Base-by-base conservation (phyloP, 2,888 invertebrate genomes). In the Ormyrus nitidulus region DNA sequence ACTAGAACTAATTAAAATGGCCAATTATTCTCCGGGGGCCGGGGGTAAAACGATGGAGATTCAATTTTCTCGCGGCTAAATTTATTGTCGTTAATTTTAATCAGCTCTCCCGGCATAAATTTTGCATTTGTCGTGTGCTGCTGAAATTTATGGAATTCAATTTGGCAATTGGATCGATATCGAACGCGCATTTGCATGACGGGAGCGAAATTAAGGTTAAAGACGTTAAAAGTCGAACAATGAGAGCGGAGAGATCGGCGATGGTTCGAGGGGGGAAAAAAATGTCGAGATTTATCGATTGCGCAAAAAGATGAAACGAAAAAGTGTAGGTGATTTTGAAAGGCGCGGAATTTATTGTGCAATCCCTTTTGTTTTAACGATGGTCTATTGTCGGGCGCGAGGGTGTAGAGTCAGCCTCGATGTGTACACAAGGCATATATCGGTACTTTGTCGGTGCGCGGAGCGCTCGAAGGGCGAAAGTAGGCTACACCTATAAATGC, bases 341-440 rank as follows among this genome's bases (percentile, higher is more conserved):
- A 34, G n/a, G 46, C 54, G 64, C 46, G 51, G n/a, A 76, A 76
- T 54, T 44, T 61, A 71, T 80, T 80, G 49, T 49, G 66, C 71
- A 76, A 76, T 11, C 62, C 48, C 75, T 76, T 79, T 80, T 80
- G 71, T 80, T 75, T 66, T 65, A 72, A 51, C 75, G 76, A 80
- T 71, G 66, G 61, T 10, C 71, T 71, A 80, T 80, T 76, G 80
- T 76, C 62, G 65, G 65, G 13, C 34, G 6, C 54, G 64, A 48
- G 58, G 59, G 54, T 58, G 58, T 49, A 61, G 19, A 62, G 53
- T 7, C 10, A 44, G 44, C 10, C 54, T 48, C 8, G 54, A 58
- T 62, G 44, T 62, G 4, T 34, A 34, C 34, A 19, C 34, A 53
- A 34, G 19, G 64, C n/a, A 19, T 13, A 19, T 19, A 19, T 51